Evolutionary conservation across 2,797 vertebrate genomes (phyloP), one percentile per base, ranked within the genome.

Genomic region (Perodicticus potto): DNA sequence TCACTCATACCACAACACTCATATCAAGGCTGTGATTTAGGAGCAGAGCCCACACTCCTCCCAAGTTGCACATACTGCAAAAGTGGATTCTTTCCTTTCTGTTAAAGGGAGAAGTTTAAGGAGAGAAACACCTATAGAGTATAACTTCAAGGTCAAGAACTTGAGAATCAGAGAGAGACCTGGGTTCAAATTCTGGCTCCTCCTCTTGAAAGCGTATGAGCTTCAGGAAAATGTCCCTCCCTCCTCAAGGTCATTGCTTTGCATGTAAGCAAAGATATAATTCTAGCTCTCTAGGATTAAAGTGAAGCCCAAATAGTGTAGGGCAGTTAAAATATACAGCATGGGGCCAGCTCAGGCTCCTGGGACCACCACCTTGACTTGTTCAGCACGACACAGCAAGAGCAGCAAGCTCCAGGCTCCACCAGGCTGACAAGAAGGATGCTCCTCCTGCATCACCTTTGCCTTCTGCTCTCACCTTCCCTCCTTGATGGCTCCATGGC

Each of bases 21-120:
- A 37, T 55, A 96, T 69, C 95, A 29, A 29, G 37, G 70, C 22
- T 57, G 29, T 73, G 53, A 97, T 94, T 96, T 25, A 89, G 87
- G 83, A 94, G 49, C 91, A 25, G 8, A 74, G 40, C 37, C 29
- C 2, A 1, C 85, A 43, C 86, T 65, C 96, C 92, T 96, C 91
- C 77, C 49, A 84, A 94, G 89, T 93, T 86, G 97, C 94, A 85
- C 63, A 96, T 74, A 65, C 96, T 96, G 95, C 94, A 96, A 88
- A 96, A 96, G 93, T 73, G 23, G 61, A 59, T 78, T 84, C 76
- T 83, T 89, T 74, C 59, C 72, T 94, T 97, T 83, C 78, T 25
- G 22, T 34, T 11, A 3, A 63, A 55, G 67, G 73, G 49, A 80
- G 82, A 94, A 81, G 32, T 89, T 77, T 74, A 86, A 40, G 85